Evolutionary conservation across 2,113 vertebrate species (phyloP), one percentile per base, ranked within the genome.

Genomic region (Galbula dea): DNA sequence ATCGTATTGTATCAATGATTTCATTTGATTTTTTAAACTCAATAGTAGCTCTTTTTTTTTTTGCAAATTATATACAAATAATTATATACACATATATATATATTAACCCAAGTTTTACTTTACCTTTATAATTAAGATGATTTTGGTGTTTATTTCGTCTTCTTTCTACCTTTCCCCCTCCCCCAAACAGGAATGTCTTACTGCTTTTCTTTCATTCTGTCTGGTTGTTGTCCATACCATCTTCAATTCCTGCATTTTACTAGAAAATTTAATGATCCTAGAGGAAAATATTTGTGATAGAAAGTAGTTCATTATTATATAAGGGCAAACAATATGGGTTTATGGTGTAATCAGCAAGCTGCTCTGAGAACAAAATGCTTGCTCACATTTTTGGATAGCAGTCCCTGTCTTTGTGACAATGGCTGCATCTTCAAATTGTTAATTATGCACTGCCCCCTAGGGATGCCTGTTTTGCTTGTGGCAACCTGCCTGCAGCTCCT

Each of bases 381-480:
- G 88, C 93, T 88, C n/a, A 19, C 58, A 55, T n/a, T 89, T 37
- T 76, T 82, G 90, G 41, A 72, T 57, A 75, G 94, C 89, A 17
- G 95, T 85, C 39, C 51, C 86, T 2, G 49, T 20, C 73, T 90
- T n/a, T 59, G 96, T 87, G 96, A 90, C 96, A 46, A 87, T 7
- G 91, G 78, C 85, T 7, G 90, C 73, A 52, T 89, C 77, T 90
- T 82, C 94, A 68, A 71, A 96, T 96, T 85, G 97, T 68, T 94
- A 96, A 97, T 92, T 95, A 86, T 73, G 95, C 91, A 95, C 92
- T 97, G 97, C 97, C 97, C 97, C 94, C 97, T 97, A 97, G 97
- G 97, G 97, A 97, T 67, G 57, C 91, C 43, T 23, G 89, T 76
- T 85, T 74, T 67, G 87, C 91, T 93, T 65, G 92, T 95, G 95